Evolutionary conservation across 2,888 invertebrate species (phyloP).

Genomic region (Eucera pruinosa): DNA sequence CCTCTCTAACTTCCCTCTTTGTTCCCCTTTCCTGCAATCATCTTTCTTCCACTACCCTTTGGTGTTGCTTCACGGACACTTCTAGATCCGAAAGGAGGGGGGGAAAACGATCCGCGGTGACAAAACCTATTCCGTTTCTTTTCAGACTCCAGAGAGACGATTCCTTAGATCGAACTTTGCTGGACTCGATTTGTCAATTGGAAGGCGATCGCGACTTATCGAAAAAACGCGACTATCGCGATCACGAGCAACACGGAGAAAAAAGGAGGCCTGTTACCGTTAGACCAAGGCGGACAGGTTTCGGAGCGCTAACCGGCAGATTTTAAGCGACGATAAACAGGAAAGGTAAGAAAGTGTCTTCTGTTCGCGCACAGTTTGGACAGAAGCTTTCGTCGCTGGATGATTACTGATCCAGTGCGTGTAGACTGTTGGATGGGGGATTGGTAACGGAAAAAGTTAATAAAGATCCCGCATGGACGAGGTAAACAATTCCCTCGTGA

Average conservation of each 20-base stretch:
- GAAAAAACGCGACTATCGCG: slow-evolving; percentile 38
- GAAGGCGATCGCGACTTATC: slow-evolving; percentile 40
- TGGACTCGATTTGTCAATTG: slow-evolving; percentile 66
- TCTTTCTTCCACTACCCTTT: slow-evolving; percentile 6
- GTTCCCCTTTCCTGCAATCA: slow-evolving; percentile 15
- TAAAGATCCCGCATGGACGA: slow-evolving; percentile 32
- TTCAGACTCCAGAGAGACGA: slow-evolving; percentile 28
- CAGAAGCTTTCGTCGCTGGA: slow-evolving; percentile 14
- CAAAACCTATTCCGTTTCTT: slow-evolving; percentile 55
- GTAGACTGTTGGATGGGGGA: slow-evolving; percentile 5
- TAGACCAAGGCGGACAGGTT: slow-evolving; percentile 51
- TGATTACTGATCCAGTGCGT: slow-evolving; percentile 24
- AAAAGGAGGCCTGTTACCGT: slow-evolving; percentile 33
- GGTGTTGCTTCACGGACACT: slow-evolving; percentile 43
- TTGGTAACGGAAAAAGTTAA: slow-evolving; percentile 44
- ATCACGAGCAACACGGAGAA: slow-evolving; percentile 3
- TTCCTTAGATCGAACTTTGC: slow-evolving; percentile 1
- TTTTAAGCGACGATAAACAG: slow-evolving; percentile 48
- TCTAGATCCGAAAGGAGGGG: background rate
- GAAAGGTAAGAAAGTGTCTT: slow-evolving; percentile 46
- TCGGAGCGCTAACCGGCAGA: slow-evolving; percentile 47
- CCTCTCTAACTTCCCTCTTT: slow-evolving; percentile 46
- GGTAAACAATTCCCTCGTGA: slow-evolving; percentile 33
- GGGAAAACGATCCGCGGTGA: slow-evolving; percentile 56
- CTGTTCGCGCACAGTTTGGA: background rate